Base-by-base conservation (phyloP, 2,888 invertebrate species). In the Megamerina dolium region DNA sequence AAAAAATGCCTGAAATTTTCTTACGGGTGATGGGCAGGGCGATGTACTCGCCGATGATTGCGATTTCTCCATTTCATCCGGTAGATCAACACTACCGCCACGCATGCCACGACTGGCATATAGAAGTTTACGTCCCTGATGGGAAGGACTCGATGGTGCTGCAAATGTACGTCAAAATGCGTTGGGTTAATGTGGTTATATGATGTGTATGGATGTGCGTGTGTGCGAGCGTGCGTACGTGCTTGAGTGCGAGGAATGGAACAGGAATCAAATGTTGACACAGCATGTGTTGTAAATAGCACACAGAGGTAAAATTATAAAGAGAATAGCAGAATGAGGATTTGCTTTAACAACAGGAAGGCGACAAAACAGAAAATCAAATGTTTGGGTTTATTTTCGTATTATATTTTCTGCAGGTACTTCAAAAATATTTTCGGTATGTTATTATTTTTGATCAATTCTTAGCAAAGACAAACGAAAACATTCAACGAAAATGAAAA, bases 141-240 rank as follows among this genome's bases (percentile, higher is more conserved):
- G 91, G 39, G 91, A 90, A 48, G 93, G 92, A 66, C 92, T 92
- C 51, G 91, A 90, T 20, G 92, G 91, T 40, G 92, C 91, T 90
- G 77, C 52, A 73, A 43, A 34, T 26, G 38, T 26, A 42, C 37
- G 42, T 42, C 12, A 12, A 27, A 40, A 26, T 32, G 21, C 19
- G 20, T 32, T 32, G 21, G 40, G 9, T 14, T 23, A 16, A 23
- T 8, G 27, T 39, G 33, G 32, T 12, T 16, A 26, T 16, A 4
- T 34, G 30, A 23, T 31, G 32, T 30, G 23, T 13, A 9, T 36
- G 18, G 23, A 23, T 8, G 6, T 13, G 31, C 16, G 31, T 31
- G 19, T 17, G 21, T 8, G 21, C 20, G 14, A n/a, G 30, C 3
- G 21, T 13, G 23, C 14, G 17, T 40, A 33, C 23, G 14, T 27